Evolutionary conservation across 2,113 vertebrate genomes (phyloP), one percentile per base, ranked within the genome.

Genomic region (Raja brachyura): DNA sequence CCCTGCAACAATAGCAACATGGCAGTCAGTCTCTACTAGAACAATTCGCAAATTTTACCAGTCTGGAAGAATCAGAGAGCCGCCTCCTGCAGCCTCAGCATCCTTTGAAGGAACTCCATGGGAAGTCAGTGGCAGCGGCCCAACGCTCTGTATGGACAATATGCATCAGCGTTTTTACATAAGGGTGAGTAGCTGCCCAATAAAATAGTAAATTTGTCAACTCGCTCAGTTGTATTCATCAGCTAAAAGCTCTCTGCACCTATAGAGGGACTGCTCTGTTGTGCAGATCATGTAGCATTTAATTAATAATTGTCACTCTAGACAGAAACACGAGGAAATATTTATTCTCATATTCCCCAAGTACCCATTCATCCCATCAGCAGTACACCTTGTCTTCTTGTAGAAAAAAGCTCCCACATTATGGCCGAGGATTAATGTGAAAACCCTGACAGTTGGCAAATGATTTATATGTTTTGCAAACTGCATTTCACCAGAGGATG

Each of bases 231-330:
- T 63, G 39, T 92, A 48, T 92, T 92, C 68, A 88, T 88, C 28
- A 92, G 39, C 90, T 92, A 92, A 92, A 92, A 74, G 66, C 66
- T 68, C 22, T 73, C 18, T n/a, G 18, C 39, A 48, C 18, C 39
- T 68, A 73, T 68, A 25, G 31, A 25, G 39, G 22, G 33, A 9
- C 39, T 74, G 33, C 68, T 92, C 68, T 54, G 68, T 39, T 18
- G 18, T 66, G 22, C 70, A 54, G 48, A 73, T 73, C 7, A 8
- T 73, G 31, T 70, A 92, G 20, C 10, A 92, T 70, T 92, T 92
- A 92, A 92, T 92, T 92, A 92, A 92, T 92, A 54, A 54, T 90
- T 92, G 66, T 92, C 90, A 70, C 70, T 48, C 68, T 92, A 73
- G 90, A 70, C 90, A 92, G 33, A 73, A 28, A 25, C 90, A 92